A percentile compares a stretch with the other conserved stretches of the same genome.
These are phyloP conservation scores for Chorisops tibialis DNA, from an alignment of 2,888 invertebrate genomes.

Conservation along the genomic window DNA sequence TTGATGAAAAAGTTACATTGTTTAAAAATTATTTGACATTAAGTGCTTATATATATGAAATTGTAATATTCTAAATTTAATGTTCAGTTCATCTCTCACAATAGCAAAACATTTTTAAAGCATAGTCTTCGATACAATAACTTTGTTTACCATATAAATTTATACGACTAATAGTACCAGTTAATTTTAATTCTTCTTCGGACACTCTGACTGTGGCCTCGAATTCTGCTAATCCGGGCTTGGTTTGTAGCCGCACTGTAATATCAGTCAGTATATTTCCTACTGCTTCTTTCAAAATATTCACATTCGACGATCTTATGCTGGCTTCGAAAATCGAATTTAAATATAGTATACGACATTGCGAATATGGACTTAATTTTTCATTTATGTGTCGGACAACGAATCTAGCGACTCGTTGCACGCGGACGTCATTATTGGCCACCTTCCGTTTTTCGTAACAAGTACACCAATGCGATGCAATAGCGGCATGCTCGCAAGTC, in stretches of 20 bases:
- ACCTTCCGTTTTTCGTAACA: conserved; percentile 69
- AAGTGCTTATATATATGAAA: no score
- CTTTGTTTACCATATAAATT: conserved; percentile 80
- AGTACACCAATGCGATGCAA: conserved; percentile 84
- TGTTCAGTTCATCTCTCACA: conserved; percentile 51
- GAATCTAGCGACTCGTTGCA: conserved; percentile 59
- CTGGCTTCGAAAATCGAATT: conserved; percentile 64
- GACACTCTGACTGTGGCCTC: conserved; percentile 69
- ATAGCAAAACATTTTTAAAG: conserved; percentile 74
- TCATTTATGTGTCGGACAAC: conserved; percentile 65
- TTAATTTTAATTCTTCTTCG: conserved; percentile 43
- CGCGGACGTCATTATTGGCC: conserved; percentile 54
- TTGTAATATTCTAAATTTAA: no score
- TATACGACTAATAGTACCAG: conserved; percentile 71
- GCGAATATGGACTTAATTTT: conserved; percentile 58
- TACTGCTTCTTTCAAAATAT: conserved; percentile 44
- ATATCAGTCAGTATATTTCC: conserved; percentile 48
- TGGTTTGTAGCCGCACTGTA: conserved; percentile 53
- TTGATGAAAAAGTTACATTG: no score
- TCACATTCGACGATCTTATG: conserved; percentile 54
- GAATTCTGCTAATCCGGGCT: conserved; percentile 60
- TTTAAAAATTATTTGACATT: no score
- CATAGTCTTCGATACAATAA: conserved; percentile 69
- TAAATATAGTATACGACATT: conserved; percentile 65
- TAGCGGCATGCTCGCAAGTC: conserved; percentile 73